Evolutionary conservation across 2,888 invertebrate genomes (phyloP).

Genomic region (Nysson spinosus): DNA sequence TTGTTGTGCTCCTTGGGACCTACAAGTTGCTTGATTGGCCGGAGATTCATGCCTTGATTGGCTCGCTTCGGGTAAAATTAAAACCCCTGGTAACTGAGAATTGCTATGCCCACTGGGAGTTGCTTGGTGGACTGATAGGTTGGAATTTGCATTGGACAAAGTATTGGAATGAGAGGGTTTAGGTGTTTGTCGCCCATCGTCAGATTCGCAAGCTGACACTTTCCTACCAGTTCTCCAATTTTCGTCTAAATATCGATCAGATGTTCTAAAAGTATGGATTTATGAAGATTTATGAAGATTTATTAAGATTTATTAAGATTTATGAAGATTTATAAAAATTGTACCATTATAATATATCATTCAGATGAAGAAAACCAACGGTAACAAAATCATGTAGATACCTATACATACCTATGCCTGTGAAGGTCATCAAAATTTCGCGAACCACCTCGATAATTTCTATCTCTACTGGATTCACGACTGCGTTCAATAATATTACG

Average conservation of each 20-base stretch:
- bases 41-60: too few relatives aligned
- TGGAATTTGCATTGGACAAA: constrained; percentile 58
- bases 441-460: constrained; percentile 69
- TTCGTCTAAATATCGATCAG: constrained; percentile 67
- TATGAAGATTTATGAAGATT: neutral
- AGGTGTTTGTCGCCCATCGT: constrained; percentile 69
- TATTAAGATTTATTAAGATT: neutral
- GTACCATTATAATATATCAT: neutral
- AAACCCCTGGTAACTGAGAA: constrained; percentile 75
- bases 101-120: constrained; percentile 52
- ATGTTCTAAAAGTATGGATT: constrained; percentile 29
- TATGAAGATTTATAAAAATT: neutral
- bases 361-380: neutral
- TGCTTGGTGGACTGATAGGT: constrained; percentile 43
- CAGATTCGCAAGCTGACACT: constrained; percentile 71
- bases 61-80: constrained; percentile 75
- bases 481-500: constrained; percentile 72
- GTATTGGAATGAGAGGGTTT: constrained; percentile 57
- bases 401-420: constrained; percentile 61
- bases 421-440: constrained; percentile 71
- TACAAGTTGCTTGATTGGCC: constrained; percentile 58
- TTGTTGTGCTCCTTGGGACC: constrained; percentile 66
- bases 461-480: constrained; percentile 78
- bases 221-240: constrained; percentile 75
- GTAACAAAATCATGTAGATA: neutral